Base-by-base conservation (phyloP, 2,797 vertebrate species). In the Muscicapa striata region DNA sequence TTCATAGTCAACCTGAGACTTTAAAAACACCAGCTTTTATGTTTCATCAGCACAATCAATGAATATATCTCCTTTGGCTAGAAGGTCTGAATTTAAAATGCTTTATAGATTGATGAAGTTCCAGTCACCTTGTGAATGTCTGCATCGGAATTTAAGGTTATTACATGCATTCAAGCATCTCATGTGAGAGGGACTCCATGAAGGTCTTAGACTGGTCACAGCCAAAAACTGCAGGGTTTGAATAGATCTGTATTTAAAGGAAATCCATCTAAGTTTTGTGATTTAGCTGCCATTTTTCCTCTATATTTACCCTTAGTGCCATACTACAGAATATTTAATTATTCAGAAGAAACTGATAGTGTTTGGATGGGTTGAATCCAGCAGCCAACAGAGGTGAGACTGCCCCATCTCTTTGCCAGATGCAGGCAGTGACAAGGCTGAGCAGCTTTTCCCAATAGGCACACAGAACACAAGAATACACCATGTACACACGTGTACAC, bases 41-140 rank as follows among this genome's bases (percentile, higher is more conserved):
- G 30, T 90, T 96, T 91, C 75, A 66, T 90, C 59, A 68, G 75
- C 61, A 59, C 29, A 89, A 75, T 93, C 72, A 79, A 57, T 86
- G 52, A 84, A 87, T 90, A 88, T 36, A 43, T 73, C 45, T 59
- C 45, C n/a, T 29, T 27, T 8, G 4, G 48, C 87, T 91, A 72
- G 64, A 92, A 93, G 43, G 24, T 69, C 67, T 87, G 46, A 77
- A 79, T 93, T 87, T 74, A 54, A 94, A 84, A 75, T 23, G 4
- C 48, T 88, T 88, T 69, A 57, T 67, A 82, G 69, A 57, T 11
- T 43, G 54, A 30, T 85, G 64, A 77, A 77, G 26, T 46, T 91
- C 32, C 41, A 87, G 16, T 81, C 67, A 67, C 22, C 64, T 75
- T 82, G 40, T 2, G 6, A 76, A 74, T 23, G 41, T 67, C 36